phyloP scores from a whole-genome alignment of 2,888 invertebrate genomes.

The Dynastes maya region DNA sequence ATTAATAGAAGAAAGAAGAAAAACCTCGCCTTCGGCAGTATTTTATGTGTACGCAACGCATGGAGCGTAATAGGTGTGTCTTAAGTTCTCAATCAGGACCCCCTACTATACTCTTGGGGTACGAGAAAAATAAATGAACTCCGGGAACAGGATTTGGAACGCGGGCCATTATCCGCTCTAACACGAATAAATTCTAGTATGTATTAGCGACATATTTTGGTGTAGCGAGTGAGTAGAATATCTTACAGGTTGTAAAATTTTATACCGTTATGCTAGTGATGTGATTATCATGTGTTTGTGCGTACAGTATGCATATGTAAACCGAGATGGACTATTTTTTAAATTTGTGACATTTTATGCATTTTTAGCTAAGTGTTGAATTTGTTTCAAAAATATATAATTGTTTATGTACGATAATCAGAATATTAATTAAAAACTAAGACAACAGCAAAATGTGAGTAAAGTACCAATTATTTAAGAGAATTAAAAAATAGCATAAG shows the following conservation, averaged over 20 bases:
- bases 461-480: no score
- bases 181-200: slow-evolving; percentile 5
- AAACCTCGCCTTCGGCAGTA: slow-evolving; percentile 29
- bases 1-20: slow-evolving; percentile 24
- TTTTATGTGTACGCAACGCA: slow-evolving; percentile 14
- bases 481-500: no score
- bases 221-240: neutral
- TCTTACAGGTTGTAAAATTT: slow-evolving; percentile 1
- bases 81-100: slow-evolving; percentile 27
- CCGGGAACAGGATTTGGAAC: neutral
- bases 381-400: no score
- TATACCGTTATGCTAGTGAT: slow-evolving; percentile 1
- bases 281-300: neutral
- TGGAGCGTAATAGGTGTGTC: slow-evolving; percentile 27
- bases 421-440: no score
- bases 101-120: slow-evolving; percentile 8
- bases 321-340: no score
- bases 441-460: no score
- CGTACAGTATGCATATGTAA: no score
- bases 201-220: neutral
- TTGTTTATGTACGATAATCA: no score
- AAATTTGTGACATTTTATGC: no score
- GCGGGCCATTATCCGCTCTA: neutral
- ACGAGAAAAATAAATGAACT: slow-evolving; percentile 2
- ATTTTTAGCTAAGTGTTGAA: no score